These are phyloP conservation scores for Cosmopolites sordidus DNA, from an alignment of 2,888 invertebrate genomes.

Conservation along the genomic window DNA sequence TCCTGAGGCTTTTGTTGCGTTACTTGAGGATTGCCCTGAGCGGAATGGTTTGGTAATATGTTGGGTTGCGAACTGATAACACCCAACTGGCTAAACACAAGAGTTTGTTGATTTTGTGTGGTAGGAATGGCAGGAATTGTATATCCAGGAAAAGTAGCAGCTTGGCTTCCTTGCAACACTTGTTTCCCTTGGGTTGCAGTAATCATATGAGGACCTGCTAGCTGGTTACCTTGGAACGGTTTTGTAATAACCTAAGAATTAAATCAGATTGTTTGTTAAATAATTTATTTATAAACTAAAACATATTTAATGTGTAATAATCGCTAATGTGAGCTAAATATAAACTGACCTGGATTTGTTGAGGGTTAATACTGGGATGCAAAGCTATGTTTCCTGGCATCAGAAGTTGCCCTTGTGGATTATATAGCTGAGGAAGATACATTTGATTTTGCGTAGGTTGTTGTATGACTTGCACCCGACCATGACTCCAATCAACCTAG, in stretches of 20 bases:
- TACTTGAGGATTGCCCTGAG: constrained; percentile 46
- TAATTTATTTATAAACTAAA: too few species aligned
- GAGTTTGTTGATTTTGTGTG: constrained; percentile 69
- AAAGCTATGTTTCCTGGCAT: constrained; percentile 75
- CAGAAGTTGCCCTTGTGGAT: constrained; percentile 71
- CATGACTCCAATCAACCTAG: constrained; percentile 62
- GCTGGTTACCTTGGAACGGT: constrained; percentile 74
- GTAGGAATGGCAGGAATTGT: constrained; percentile 74
- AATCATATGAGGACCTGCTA: constrained; percentile 67
- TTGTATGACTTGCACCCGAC: constrained; percentile 78
- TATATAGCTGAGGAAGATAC: constrained; percentile 76
- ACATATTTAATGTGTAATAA: too few species aligned
- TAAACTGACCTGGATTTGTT: constrained; percentile 64
- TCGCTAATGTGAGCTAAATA: too few species aligned
- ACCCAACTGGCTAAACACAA: constrained; percentile 69
- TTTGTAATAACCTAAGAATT: constrained; percentile 72
- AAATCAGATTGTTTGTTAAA: not conserved
- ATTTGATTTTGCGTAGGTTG: constrained; percentile 72
- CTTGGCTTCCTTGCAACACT: constrained; percentile 61
- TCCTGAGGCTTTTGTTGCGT: constrained; percentile 60
- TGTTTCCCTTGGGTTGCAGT: constrained; percentile 70
- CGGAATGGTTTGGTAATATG: constrained; percentile 60
- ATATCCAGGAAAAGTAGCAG: constrained; percentile 70
- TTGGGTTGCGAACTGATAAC: constrained; percentile 67
- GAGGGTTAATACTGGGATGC: constrained; percentile 71